A percentile compares a stretch with the other conserved stretches of the same genome.
phyloP scores from a whole-genome alignment of 1,140 invertebrate genomes.

The Aphidius gifuensis region DNA sequence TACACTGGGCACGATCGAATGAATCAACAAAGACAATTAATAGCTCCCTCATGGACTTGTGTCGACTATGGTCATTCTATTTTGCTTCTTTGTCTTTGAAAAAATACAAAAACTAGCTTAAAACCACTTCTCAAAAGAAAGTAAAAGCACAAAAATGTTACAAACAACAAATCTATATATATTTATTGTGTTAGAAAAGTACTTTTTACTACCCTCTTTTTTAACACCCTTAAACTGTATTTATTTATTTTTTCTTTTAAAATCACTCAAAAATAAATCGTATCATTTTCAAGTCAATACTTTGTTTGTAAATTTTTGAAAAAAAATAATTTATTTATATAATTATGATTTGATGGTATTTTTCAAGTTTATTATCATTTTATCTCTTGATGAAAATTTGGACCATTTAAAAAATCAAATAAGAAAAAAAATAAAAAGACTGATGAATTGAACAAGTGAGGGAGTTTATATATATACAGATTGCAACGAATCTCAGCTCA shows the following conservation, averaged over 20 bases:
- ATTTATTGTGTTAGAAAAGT: slow-evolving; percentile 4
- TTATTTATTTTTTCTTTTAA: too few species aligned
- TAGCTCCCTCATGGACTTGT: slow-evolving; percentile 36
- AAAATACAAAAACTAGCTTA: slow-evolving; percentile 23
- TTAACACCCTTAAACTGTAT: too few species aligned
- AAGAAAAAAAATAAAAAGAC: neutral
- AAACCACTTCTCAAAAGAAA: slow-evolving; percentile 28
- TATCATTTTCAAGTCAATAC: too few species aligned
- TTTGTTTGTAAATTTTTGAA: too few species aligned
- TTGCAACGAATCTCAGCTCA: slow-evolving; percentile 28
- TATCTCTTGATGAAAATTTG: too few species aligned
- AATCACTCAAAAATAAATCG: too few species aligned
- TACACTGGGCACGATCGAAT: slow-evolving; percentile 52
- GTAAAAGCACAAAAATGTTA: slow-evolving; percentile 17
- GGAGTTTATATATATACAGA: neutral
- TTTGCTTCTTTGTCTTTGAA: slow-evolving; percentile 23
- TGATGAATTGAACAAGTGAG: slow-evolving; percentile 3
- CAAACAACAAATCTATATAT: slow-evolving; percentile 39
- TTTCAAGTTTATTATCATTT: too few species aligned
- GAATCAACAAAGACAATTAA: slow-evolving; percentile 56
- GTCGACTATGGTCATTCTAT: too few species aligned
- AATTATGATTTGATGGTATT: too few species aligned
- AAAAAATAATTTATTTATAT: too few species aligned
- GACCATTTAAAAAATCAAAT: too few species aligned
- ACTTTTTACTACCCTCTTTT: too few species aligned